Percentiles rank a stretch among this genome's conserved stretches.
Conservation (phyloP, 2,113 vertebrate species). For the Silurus glanis region DNA sequence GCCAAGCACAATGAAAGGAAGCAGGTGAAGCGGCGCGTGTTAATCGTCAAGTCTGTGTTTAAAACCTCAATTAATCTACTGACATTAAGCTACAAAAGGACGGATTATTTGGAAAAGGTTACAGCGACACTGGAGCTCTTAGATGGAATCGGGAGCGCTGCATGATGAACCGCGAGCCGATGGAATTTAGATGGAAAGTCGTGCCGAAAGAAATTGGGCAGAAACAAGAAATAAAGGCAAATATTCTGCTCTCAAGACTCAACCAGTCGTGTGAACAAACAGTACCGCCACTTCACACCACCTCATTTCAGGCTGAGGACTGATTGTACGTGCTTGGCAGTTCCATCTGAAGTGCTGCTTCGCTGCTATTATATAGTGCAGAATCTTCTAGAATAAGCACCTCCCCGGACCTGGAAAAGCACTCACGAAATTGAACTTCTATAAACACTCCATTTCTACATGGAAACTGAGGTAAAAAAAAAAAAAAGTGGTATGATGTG, state of each 20-base stretch:
- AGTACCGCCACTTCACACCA: conserved; percentile 38
- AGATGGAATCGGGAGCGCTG: conserved; percentile 22
- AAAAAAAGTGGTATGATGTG: conserved; percentile 15
- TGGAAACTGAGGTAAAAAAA: conserved; percentile 44
- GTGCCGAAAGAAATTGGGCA: conserved; percentile 19
- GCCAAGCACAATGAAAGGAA: background rate
- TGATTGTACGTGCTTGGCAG: conserved; percentile 46
- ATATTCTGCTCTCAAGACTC: conserved; percentile 41
- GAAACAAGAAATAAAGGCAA: conserved; percentile 37
- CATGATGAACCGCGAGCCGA: conserved; percentile 30
- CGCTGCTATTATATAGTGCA: conserved; percentile 43
- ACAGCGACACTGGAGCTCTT: conserved; percentile 47
- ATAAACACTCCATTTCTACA: conserved; percentile 42
- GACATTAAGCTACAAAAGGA: conserved; percentile 70
- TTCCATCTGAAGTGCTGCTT: conserved; percentile 50
- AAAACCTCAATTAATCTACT: conserved; percentile 60
- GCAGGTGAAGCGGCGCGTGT: conserved; percentile 38
- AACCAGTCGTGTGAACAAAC: conserved; percentile 54
- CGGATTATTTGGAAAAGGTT: conserved; percentile 68
- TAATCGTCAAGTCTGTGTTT: conserved; percentile 61
- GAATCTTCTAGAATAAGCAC: conserved; percentile 46
- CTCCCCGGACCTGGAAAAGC: conserved; percentile 28
- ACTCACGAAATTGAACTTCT: conserved; percentile 44
- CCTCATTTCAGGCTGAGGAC: conserved; percentile 43
- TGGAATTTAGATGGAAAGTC: conserved; percentile 47